Conservation (phyloP, 92 coral and sea anemone species). For the Parazoanthus swiftii region DNA sequence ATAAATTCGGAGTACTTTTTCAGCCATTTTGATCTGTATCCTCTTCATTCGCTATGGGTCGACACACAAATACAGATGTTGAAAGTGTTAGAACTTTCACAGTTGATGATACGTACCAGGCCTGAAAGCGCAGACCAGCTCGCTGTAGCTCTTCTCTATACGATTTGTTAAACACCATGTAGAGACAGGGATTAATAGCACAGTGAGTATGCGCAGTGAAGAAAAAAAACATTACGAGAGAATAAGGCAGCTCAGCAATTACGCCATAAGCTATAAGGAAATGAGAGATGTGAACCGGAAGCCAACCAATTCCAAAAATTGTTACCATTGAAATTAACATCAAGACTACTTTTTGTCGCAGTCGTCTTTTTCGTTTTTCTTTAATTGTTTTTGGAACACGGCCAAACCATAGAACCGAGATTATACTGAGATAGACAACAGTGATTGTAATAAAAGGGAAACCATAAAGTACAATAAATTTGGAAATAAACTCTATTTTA, state of each 20-base stretch:
- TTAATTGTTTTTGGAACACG: neutral
- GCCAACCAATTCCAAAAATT: neutral
- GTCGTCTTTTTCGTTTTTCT: neutral
- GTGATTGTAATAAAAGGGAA: neutral
- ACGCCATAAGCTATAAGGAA: neutral
- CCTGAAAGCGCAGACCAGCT: neutral
- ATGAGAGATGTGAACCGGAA: neutral
- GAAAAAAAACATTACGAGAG: neutral
- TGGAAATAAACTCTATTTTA: slow-evolving; percentile 14
- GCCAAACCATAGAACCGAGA: neutral
- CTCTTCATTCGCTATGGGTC: no score
- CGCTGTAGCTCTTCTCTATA: slow-evolving; percentile 5
- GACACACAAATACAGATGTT: neutral
- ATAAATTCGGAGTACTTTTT: no score
- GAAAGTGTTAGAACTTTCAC: neutral
- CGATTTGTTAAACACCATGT: neutral
- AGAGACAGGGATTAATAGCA: slow-evolving; percentile 7
- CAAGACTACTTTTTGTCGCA: neutral
- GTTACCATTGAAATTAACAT: slow-evolving; percentile 17
- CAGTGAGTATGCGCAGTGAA: neutral
- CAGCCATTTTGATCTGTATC: no score
- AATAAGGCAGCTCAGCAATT: neutral
- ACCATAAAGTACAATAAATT: neutral
- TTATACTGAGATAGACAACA: neutral
- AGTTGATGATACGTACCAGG: neutral